Conservation (phyloP, 2,888 invertebrate species). For the Sphecodes monilicornis region DNA sequence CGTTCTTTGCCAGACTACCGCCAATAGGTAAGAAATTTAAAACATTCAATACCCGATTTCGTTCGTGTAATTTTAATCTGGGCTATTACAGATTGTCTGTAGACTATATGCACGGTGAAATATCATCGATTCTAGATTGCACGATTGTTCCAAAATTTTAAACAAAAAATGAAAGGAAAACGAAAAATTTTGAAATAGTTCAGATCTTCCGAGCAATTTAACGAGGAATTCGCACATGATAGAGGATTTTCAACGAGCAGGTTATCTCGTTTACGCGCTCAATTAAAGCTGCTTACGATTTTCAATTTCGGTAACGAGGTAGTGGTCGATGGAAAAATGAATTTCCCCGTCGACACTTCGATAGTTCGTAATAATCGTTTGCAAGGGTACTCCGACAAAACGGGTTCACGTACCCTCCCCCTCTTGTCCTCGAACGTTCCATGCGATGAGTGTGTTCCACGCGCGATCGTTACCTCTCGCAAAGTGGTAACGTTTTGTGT, state of each 20-base stretch:
- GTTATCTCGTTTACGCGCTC: constrained; percentile 12
- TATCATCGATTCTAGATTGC: too few species aligned
- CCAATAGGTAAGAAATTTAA: neutral
- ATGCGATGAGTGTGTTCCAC: constrained; percentile 37
- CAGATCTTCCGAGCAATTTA: neutral
- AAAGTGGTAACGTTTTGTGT: constrained; percentile 65
- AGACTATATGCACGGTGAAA: too few species aligned
- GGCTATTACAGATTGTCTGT: too few species aligned
- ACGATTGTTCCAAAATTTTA: neutral
- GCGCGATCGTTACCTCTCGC: constrained; percentile 61
- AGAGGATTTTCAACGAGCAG: neutral
- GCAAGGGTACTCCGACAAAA: constrained; percentile 35
- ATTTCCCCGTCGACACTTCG: constrained; percentile 47
- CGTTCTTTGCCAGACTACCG: neutral
- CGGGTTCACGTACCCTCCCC: neutral
- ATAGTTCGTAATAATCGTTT: constrained; percentile 50
- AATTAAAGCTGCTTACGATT: constrained; percentile 30
- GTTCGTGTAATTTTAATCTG: too few species aligned
- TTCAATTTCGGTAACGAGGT: constrained; percentile 49
- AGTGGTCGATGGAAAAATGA: constrained; percentile 22
- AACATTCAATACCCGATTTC: neutral
- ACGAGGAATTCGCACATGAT: neutral
- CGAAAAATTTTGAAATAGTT: neutral
- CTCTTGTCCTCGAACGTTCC: constrained; percentile 1
- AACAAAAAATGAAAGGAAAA: too few species aligned